phyloP scores from a whole-genome alignment of 2,888 invertebrate species.

The Allolobophora icterica region DNA sequence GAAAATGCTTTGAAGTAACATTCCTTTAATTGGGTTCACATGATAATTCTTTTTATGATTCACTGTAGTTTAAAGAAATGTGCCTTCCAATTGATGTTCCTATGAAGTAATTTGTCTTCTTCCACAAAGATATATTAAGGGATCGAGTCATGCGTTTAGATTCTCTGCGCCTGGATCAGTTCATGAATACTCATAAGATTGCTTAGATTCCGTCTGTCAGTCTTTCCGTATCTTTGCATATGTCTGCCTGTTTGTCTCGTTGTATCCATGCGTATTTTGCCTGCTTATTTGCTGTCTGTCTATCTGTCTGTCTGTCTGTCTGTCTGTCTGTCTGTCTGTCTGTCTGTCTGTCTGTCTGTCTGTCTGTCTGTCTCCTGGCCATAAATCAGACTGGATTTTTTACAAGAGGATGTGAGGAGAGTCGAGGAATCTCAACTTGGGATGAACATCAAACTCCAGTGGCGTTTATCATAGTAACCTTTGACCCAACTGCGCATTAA shows the following conservation, averaged over 20 bases:
- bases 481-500: background rate
- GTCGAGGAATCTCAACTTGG: background rate
- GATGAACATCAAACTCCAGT: constrained; percentile 1
- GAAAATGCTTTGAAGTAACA: too few species aligned
- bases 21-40: too few species aligned
- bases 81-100: too few species aligned
- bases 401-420: background rate
- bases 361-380: background rate
- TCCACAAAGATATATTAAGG: too few species aligned
- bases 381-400: background rate
- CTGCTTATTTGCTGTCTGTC: background rate
- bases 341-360: background rate
- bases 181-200: background rate
- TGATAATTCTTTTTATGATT: too few species aligned
- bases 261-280: background rate
- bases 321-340: background rate
- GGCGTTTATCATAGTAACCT: background rate
- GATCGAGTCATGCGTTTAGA: background rate
- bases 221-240: background rate
- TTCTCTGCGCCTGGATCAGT: background rate
- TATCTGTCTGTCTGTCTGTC: too few species aligned
- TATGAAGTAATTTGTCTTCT: too few species aligned
- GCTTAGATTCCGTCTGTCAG: background rate
- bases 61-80: too few species aligned
- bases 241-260: background rate